phyloP scores from a whole-genome alignment of 2,888 invertebrate species.

The Leptinotarsa tumamoca region DNA sequence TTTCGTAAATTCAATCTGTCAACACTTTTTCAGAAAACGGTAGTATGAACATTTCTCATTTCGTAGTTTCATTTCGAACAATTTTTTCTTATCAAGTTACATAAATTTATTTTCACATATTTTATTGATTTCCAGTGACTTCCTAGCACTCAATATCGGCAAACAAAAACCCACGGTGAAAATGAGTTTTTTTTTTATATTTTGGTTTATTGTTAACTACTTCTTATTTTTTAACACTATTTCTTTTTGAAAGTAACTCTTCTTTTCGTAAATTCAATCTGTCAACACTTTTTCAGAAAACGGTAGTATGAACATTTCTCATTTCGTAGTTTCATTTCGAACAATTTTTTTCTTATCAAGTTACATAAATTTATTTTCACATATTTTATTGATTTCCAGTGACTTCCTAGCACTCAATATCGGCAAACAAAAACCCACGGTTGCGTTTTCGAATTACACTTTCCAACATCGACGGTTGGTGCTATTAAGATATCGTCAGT shows the following conservation, averaged over 20 bases:
- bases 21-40: no score
- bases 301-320: neutral
- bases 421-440: neutral
- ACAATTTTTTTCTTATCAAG: neutral
- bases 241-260: no score
- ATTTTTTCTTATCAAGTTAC: neutral
- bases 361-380: neutral
- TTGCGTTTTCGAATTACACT: neutral
- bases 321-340: neutral
- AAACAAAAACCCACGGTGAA: neutral
- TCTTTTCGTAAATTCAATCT: no score
- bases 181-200: no score
- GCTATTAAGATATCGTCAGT: no score
- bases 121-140: neutral
- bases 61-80: no score
- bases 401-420: neutral
- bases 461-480: neutral
- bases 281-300: no score
- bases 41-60: neutral
- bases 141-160: neutral
- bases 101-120: neutral
- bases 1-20: no score
- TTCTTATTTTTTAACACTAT: no score
- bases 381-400: neutral
- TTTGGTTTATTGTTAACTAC: no score